These are phyloP conservation scores for Amblyornis subalaris DNA, from an alignment of 2,113 vertebrate genomes.

Conservation along the genomic window DNA sequence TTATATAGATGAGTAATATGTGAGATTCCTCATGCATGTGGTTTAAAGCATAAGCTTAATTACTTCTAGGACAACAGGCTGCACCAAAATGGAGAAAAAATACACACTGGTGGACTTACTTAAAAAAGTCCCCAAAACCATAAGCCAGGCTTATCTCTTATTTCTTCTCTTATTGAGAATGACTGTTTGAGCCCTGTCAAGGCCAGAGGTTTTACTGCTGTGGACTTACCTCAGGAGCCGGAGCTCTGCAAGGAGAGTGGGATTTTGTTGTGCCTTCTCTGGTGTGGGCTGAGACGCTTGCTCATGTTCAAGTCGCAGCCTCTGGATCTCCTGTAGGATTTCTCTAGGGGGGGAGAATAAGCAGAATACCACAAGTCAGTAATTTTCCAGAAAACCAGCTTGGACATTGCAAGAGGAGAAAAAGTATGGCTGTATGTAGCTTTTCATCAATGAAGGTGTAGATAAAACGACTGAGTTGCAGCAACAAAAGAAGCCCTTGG, in stretches of 20 bases:
- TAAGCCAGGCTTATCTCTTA: not conserved
- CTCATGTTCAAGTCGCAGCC: constrained; percentile 91
- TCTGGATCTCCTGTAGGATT: constrained; percentile 98
- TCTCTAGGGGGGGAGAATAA: constrained; percentile 78
- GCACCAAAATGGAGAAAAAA: not conserved
- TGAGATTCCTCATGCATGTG: not conserved
- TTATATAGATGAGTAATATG: not conserved
- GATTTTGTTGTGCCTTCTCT: constrained; percentile 93
- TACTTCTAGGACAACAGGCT: not conserved
- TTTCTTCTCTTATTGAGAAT: not conserved
- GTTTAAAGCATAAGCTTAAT: not conserved
- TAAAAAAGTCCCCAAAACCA: not conserved
- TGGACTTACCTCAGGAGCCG: constrained; percentile 87
- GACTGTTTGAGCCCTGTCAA: not conserved
- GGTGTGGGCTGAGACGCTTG: constrained; percentile 91
- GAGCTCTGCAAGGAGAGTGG: constrained; percentile 92
- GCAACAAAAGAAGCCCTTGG: not conserved
- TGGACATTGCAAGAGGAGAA: not conserved
- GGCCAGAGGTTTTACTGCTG: not conserved
- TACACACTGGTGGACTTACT: not conserved
- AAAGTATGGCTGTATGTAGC: not conserved
- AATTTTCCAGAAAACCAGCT: not conserved
- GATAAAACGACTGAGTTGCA: not conserved
- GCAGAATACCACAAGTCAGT: constrained; percentile 1
- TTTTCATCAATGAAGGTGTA: rapidly evolving